Evolutionary conservation across 2,113 vertebrate genomes (phyloP), one percentile per base, ranked within the genome.

Genomic region (Aptenodytes patagonicus): DNA sequence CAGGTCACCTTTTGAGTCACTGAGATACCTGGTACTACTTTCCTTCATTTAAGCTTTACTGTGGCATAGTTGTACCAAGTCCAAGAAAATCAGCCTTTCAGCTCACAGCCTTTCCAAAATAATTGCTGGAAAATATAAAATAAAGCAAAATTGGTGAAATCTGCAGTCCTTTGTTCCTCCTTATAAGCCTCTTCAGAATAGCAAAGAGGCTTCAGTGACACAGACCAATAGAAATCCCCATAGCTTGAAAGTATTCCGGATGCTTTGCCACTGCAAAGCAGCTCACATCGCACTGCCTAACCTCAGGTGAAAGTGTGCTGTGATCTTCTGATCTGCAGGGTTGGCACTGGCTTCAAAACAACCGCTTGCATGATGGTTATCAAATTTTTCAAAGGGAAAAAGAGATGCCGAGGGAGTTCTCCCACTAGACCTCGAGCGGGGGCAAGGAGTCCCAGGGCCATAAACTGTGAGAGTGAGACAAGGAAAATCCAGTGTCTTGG

Each of bases 281-380:
- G 93, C 89, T 91, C 64, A 28, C 66, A 60, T 31, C 32, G 2
- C 26, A 20, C 87, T 70, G 66, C 87, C 89, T 94, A 76, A 93
- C 80, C 96, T 89, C 88, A 28, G 85, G 96, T 96, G 95, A 69
- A 44, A 83, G 82, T 42, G 62, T 7, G 91, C 95, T 94, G 73
- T 91, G 93, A 95, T 97, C 91, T 95, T 78, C 87, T 77, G 62
- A 77, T 93, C 94, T 34, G 85, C 89, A 34, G 89, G 78, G 87
- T 15, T 91, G 87, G 78, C 78, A 70, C 58, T 11, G 21, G 18
- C 94, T 97, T 97, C 94, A 93, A 96, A 95, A 94, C 91, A 58
- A 22, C 62, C 1, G 2, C 81, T 34, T 44, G 69, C 61, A 5
- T 13, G 36, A 46, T 5, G 44, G 25, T 79, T 91, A 88, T 79